A percentile compares a stretch with the other conserved stretches of the same genome.
Conservation (phyloP, 1,140 invertebrate species). For the Drosophila chauvacae region DNA sequence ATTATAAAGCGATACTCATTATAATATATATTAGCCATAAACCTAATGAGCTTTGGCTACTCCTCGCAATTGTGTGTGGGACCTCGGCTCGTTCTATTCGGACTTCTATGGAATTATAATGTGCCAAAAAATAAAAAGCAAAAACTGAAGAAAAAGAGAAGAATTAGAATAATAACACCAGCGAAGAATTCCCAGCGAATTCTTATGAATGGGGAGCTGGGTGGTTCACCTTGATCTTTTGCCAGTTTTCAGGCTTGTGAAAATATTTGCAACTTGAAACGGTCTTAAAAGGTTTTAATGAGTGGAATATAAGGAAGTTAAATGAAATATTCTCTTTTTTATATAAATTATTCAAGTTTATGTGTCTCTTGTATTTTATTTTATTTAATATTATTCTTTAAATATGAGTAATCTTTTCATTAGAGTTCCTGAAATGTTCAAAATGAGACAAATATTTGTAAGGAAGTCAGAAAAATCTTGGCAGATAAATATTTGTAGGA, state of each 20-base stretch:
- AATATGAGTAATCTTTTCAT: no score
- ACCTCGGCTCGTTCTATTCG: conserved; percentile 10
- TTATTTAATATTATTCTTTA: not conserved
- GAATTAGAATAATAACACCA: conserved; percentile 11
- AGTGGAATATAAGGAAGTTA: not conserved
- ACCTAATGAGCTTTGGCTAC: conserved; percentile 46
- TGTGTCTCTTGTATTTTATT: no score
- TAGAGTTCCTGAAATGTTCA: not conserved
- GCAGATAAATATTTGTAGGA: not conserved
- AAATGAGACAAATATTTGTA: not conserved
- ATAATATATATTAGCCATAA: conserved; percentile 54
- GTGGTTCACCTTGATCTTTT: not conserved
- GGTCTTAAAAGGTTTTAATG: not conserved
- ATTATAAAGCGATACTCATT: conserved; percentile 55
- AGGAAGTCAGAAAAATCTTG: not conserved
- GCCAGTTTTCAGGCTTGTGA: conserved; percentile 1
- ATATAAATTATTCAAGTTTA: not conserved
- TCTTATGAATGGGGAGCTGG: conserved; percentile 11
- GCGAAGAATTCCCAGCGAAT: conserved; percentile 15
- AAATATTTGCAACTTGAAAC: conserved; percentile 5
- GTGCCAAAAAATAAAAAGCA: conserved; percentile 11
- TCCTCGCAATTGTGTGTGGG: conserved; percentile 30
- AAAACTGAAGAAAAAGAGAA: not conserved
- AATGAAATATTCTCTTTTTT: not conserved
- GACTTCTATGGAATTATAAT: conserved; percentile 24